phyloP scores from a whole-genome alignment of 2,113 vertebrate genomes.

The Xiphophorus hellerii region DNA sequence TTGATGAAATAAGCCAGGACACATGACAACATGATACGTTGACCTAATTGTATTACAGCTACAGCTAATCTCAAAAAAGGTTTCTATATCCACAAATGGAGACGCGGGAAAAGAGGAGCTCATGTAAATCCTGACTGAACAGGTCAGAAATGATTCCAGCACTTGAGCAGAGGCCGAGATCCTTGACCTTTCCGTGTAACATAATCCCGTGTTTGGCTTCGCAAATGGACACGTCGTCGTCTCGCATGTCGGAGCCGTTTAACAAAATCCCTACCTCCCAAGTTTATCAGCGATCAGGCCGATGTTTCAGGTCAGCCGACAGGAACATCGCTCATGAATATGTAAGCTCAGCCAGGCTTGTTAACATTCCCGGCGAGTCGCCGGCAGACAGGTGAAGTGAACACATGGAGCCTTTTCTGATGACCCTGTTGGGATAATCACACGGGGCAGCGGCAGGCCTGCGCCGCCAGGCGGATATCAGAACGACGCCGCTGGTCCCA shows the following conservation, averaged over 20 bases:
- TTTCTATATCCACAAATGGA: neutral
- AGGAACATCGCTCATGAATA: conserved; percentile 69
- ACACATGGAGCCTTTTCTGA: conserved; percentile 38
- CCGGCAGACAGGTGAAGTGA: conserved; percentile 43
- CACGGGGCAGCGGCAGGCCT: neutral
- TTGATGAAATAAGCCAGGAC: neutral
- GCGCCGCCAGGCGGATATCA: neutral
- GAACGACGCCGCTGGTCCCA: neutral
- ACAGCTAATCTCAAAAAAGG: neutral
- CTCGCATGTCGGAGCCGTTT: neutral
- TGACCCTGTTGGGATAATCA: conserved; percentile 19
- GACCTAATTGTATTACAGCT: neutral
- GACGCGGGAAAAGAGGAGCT: neutral
- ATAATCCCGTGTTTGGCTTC: conserved; percentile 14
- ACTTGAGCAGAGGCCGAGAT: neutral
- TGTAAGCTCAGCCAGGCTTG: conserved; percentile 46
- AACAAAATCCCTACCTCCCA: neutral
- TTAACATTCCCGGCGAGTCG: conserved; percentile 55
- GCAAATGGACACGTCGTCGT: neutral
- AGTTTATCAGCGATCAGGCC: conserved; percentile 43
- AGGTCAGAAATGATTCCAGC: neutral
- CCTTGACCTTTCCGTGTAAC: neutral
- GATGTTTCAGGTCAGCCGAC: conserved; percentile 30
- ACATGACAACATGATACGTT: neutral
- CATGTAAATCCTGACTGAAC: neutral